A percentile compares a stretch with the other conserved stretches of the same genome.
These are phyloP conservation scores for Poicephalus gulielmi DNA, from an alignment of 2,113 vertebrate species.

Conservation along the genomic window DNA sequence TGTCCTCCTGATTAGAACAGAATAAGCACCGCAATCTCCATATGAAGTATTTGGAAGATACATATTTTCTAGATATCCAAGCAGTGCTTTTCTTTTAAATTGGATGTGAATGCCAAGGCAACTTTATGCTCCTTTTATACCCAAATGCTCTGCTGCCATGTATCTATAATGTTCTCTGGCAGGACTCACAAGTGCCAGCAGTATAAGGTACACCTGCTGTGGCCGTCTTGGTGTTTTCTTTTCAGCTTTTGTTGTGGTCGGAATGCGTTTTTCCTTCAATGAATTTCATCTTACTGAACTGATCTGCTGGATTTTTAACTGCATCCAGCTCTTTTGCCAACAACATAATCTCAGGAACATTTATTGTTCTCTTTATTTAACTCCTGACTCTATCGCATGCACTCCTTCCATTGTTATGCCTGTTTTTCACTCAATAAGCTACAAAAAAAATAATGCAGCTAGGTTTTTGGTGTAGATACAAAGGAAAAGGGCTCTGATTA, in stretches of 20 bases:
- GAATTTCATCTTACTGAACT: neutral
- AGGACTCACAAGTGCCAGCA: neutral
- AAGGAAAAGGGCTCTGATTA: neutral
- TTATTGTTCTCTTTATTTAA: neutral
- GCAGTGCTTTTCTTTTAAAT: slow-evolving; percentile 10
- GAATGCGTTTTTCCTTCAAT: neutral
- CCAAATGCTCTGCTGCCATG: slow-evolving; percentile 8
- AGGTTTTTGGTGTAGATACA: neutral
- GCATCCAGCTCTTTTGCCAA: neutral
- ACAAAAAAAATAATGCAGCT: neutral
- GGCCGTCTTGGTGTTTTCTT: neutral
- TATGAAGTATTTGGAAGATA: slow-evolving; percentile 24
- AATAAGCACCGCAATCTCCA: neutral
- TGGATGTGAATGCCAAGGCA: slow-evolving; percentile 5
- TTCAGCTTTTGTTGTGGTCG: slow-evolving; percentile 2
- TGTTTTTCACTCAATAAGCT: neutral
- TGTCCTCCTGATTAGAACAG: slow-evolving; percentile 33
- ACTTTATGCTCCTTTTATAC: slow-evolving; percentile 13
- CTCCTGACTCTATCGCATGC: neutral
- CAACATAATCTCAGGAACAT: neutral
- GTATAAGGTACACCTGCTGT: slow-evolving; percentile 12
- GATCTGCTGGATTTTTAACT: slow-evolving; percentile 15
- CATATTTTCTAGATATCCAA: neutral
- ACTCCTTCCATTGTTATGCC: neutral
- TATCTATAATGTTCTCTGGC: slow-evolving; percentile 1